Evolutionary conservation across 2,888 invertebrate genomes (phyloP).

Genomic region (Malachius bipustulatus): DNA sequence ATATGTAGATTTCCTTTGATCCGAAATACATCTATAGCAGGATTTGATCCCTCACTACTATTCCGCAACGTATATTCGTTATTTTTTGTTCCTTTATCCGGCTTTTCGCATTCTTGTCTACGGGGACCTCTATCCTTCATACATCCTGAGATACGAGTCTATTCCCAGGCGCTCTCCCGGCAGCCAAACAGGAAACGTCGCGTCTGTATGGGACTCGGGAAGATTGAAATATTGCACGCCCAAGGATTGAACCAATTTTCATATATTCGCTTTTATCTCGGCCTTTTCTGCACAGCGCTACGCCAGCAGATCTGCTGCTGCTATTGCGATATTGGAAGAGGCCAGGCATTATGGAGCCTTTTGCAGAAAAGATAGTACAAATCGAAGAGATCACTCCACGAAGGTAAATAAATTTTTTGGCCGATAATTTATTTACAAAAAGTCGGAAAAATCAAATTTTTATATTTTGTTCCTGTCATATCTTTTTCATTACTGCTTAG

Average conservation of each 20-base stretch:
- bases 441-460: too few relatives aligned
- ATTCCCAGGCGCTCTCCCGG: constrained; percentile 32
- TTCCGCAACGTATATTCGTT: constrained; percentile 33
- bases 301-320: too few relatives aligned
- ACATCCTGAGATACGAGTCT: constrained; percentile 32
- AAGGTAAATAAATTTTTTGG: too few relatives aligned
- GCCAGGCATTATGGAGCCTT: too few relatives aligned
- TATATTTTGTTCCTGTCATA: too few relatives aligned
- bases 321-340: too few relatives aligned
- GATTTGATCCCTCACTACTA: constrained; percentile 28
- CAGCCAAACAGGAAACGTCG: constrained; percentile 37
- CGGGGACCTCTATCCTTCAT: constrained; percentile 37
- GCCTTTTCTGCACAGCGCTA: constrained; percentile 16
- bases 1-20: constrained; percentile 37
- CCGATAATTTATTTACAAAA: too few relatives aligned
- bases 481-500: too few relatives aligned
- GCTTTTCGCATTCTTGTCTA: constrained; percentile 36
- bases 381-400: too few relatives aligned
- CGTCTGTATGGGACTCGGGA: constrained; percentile 31
- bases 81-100: constrained; percentile 33
- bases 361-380: too few relatives aligned
- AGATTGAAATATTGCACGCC: constrained; percentile 37
- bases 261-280: constrained; percentile 33
- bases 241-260: constrained; percentile 37
- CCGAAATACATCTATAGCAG: constrained; percentile 30